These are phyloP conservation scores for Pempheris klunzingeri DNA, from an alignment of 2,797 vertebrate species.

Conservation along the genomic window DNA sequence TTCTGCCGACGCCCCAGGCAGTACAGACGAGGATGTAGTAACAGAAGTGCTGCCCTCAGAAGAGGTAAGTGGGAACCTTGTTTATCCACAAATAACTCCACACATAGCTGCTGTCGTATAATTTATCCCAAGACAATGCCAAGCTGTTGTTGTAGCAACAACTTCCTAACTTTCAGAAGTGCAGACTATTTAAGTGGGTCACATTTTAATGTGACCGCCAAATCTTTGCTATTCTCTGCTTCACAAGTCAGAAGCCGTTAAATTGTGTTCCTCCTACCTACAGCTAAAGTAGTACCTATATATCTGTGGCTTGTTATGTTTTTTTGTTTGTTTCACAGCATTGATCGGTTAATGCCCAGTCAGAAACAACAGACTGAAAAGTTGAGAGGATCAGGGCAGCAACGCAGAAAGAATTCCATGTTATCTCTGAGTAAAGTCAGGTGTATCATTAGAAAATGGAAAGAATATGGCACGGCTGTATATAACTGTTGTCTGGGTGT, in stretches of 20 bases:
- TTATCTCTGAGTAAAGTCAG: too few relatives aligned
- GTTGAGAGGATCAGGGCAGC: not conserved
- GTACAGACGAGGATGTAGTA: slow-evolving; percentile 69
- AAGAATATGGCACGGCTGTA: not conserved
- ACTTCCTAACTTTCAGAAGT: not conserved
- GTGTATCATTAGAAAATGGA: too few relatives aligned
- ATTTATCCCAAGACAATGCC: not conserved
- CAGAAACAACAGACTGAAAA: too few relatives aligned
- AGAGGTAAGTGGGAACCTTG: slow-evolving; percentile 60
- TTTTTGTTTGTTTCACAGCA: not conserved
- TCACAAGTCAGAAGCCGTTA: not conserved
- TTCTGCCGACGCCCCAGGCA: slow-evolving; percentile 52
- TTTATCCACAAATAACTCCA: not conserved
- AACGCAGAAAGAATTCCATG: too few relatives aligned
- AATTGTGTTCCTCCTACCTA: not conserved
- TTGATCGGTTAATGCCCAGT: too few relatives aligned
- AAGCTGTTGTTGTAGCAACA: not conserved
- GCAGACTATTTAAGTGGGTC: too few relatives aligned
- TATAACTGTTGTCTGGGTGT: not conserved
- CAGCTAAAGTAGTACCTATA: not conserved
- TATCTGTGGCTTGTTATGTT: not conserved
- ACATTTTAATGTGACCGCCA: not conserved
- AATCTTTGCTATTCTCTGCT: not conserved
- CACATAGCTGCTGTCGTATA: not conserved
- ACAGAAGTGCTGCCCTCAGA: slow-evolving; percentile 76